Evolutionary conservation across 2,797 vertebrate species (phyloP), one percentile per base, ranked within the genome.

Genomic region (Parambassis ranga): DNA sequence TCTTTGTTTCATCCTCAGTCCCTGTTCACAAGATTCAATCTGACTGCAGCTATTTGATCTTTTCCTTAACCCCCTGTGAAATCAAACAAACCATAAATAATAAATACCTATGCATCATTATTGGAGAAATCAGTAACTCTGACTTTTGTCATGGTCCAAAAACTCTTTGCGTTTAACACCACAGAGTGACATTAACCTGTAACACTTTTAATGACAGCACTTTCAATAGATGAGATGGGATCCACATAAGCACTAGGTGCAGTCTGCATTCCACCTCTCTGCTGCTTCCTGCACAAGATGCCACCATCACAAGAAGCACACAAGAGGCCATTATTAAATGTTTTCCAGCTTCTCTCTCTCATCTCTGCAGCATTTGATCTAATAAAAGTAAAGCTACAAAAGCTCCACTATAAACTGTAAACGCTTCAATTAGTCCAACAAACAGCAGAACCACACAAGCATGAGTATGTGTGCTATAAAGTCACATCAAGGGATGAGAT

Each of bases 191-290:
- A 57, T 58, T n/a, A 58, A 57, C 16, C 33, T 59, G 71, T 61
- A 61, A 67, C 75, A 84, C 76, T 70, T 49, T 55, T 77, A 65
- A 79, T 70, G 69, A 74, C 67, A 85, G 58, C 73, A 68, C 2
- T 23, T 74, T 70, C 52, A 66, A 48, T 49, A 23, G 63, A 79
- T 61, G 60, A 65, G 69, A 74, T 66, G 36, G 51, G 23, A 72
- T 57, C 51, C 67, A 78, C 64, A 64, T 65, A 65, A 65, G 39
- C 37, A 37, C 42, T 33, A 39, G 66, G 71, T 62, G 59, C 28
- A 47, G 64, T 68, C 64, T 67, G 44, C 39, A 78, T 70, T 57
- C 41, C 32, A 53, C 28, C 42, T 67, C 71, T 77, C 50, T 67
- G 46, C 62, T 65, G 58, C 46, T 33, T 42, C 58, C 63, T 83